These are phyloP conservation scores for Candoia aspera DNA, from an alignment of 2,113 vertebrate genomes.

Conservation along the genomic window DNA sequence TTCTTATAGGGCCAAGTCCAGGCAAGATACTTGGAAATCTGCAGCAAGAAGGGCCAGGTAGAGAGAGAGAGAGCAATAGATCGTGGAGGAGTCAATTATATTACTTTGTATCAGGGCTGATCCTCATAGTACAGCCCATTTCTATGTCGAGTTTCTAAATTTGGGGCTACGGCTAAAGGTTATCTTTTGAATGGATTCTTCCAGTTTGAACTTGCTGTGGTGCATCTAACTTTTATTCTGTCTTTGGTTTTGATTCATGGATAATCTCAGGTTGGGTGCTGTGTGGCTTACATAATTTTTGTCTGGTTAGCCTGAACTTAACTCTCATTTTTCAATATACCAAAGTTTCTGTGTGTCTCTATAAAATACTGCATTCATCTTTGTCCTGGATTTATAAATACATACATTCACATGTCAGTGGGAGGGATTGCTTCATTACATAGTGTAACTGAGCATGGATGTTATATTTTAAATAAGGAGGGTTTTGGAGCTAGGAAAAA, in stretches of 20 bases:
- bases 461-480: background rate
- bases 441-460: background rate
- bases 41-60: background rate
- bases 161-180: background rate
- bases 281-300: background rate
- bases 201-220: background rate
- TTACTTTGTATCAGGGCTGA: background rate
- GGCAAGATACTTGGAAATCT: background rate
- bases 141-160: background rate
- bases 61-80: background rate
- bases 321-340: background rate
- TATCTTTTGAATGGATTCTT: background rate
- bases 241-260: background rate
- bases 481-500: background rate
- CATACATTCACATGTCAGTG: background rate
- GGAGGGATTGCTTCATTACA: background rate
- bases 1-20: background rate
- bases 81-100: background rate
- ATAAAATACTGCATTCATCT: background rate
- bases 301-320: background rate
- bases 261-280: background rate
- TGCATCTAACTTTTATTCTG: background rate
- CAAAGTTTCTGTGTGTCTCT: background rate
- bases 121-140: background rate
- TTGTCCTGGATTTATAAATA: background rate